phyloP scores from a whole-genome alignment of 2,113 vertebrate genomes.

The Periophthalmodon schlosseri region DNA sequence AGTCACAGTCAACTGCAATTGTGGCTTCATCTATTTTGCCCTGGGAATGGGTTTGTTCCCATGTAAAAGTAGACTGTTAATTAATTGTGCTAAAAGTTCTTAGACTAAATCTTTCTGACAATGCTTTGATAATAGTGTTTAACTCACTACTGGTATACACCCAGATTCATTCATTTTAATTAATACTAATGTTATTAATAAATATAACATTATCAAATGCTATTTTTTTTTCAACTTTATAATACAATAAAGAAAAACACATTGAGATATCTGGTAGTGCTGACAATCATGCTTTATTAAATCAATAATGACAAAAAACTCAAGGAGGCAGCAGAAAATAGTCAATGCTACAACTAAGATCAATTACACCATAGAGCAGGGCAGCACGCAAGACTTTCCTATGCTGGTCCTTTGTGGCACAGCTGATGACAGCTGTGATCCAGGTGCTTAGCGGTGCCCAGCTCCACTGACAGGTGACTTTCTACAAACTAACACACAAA shows the following conservation, averaged over 20 bases:
- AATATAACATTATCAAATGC: no score
- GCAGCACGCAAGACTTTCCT: slow-evolving; percentile 37
- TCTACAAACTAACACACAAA: slow-evolving; percentile 90
- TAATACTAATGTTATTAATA: no score
- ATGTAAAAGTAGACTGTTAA: no score
- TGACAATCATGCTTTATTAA: slow-evolving; percentile 99
- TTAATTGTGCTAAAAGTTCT: no score
- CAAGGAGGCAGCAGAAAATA: slow-evolving; percentile 88
- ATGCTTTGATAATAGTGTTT: no score
- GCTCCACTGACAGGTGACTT: slow-evolving; percentile 70
- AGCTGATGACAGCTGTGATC: slow-evolving; percentile 76
- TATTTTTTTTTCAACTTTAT: neutral
- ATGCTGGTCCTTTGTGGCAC: slow-evolving; percentile 60
- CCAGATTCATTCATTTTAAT: no score
- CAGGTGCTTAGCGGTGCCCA: slow-evolving; percentile 69
- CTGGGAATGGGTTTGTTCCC: no score
- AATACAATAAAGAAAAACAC: slow-evolving; percentile 7
- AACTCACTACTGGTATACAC: no score
- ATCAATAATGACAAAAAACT: slow-evolving; percentile 83
- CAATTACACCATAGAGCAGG: slow-evolving; percentile 79
- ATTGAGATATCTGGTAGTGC: slow-evolving; percentile 72
- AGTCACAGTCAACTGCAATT: no score
- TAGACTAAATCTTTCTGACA: no score
- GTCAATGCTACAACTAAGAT: slow-evolving; percentile 82
- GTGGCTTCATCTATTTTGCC: no score